Evolutionary conservation across 2,888 invertebrate species (phyloP).

Genomic region (Drosophila infuscata): DNA sequence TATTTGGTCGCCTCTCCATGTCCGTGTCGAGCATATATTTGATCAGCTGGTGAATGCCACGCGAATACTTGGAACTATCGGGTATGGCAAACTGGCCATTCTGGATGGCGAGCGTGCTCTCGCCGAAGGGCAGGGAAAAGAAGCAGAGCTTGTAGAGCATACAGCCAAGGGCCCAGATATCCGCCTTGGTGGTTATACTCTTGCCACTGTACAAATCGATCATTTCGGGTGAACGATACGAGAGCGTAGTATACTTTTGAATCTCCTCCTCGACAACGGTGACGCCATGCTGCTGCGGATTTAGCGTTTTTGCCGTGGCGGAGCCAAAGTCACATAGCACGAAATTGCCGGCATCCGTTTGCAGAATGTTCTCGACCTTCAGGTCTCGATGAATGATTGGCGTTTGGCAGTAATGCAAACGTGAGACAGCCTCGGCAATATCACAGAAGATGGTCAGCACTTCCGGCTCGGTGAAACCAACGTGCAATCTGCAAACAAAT

Average conservation of each 20-base stretch:
- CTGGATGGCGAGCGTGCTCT: slow-evolving; percentile 96
- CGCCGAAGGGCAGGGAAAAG: slow-evolving; percentile 95
- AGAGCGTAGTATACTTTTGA: slow-evolving; percentile 94
- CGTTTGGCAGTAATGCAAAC: slow-evolving; percentile 96
- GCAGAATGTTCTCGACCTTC: slow-evolving; percentile 95
- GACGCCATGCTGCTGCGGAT: slow-evolving; percentile 89
- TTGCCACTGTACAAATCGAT: slow-evolving; percentile 94
- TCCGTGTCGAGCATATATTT: slow-evolving; percentile 94
- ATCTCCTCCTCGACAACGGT: slow-evolving; percentile 93
- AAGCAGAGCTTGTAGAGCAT: slow-evolving; percentile 95
- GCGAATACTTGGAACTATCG: slow-evolving; percentile 91
- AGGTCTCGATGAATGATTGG: slow-evolving; percentile 97
- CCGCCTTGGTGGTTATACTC: slow-evolving; percentile 93
- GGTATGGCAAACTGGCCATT: slow-evolving; percentile 95
- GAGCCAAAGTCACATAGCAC: slow-evolving; percentile 97
- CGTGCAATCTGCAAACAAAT: slow-evolving; percentile 86
- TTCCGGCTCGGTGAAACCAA: slow-evolving; percentile 90
- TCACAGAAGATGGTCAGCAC: slow-evolving; percentile 96
- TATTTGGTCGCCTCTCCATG: slow-evolving; percentile 93
- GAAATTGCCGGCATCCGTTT: slow-evolving; percentile 92
- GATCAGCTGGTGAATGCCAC: slow-evolving; percentile 90
- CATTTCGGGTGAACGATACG: slow-evolving; percentile 97
- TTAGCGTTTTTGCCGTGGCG: slow-evolving; percentile 92
- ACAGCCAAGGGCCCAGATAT: slow-evolving; percentile 96
- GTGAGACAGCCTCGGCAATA: slow-evolving; percentile 95